Evolutionary conservation across 2,797 vertebrate species (phyloP), one percentile per base, ranked within the genome.

Genomic region (Discoglossus pictus): DNA sequence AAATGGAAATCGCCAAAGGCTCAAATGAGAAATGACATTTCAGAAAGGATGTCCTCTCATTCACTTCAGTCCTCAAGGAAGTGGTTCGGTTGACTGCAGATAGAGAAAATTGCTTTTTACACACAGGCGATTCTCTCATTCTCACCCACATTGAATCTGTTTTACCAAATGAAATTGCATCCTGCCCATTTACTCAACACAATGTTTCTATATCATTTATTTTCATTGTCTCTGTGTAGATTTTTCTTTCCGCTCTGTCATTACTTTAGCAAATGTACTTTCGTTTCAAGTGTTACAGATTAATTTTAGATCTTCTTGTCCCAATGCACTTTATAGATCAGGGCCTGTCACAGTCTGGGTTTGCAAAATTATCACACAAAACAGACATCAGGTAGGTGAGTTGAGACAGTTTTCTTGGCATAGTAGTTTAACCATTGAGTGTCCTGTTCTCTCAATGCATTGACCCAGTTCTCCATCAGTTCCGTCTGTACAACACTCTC

Each of bases 111-210:
- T 74, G 62, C 71, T 73, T 52, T 54, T 63, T 60, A 77, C 16
- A 74, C 62, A 74, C 59, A 78, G 77, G 74, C 72, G 75, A 73
- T 74, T 74, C 24, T 58, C 69, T 76, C 76, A 24, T 72, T 79
- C 69, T 73, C 68, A 40, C 61, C 48, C 69, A 46, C 40, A 50
- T 58, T 64, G 34, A 65, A 72, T 72, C 25, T 39, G 63, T 52
- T 52, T 75, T 67, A 68, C 44, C 65, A 63, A 54, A 75, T 55
- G 59, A 77, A 56, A 73, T 20, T 31, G 44, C 36, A 73, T 64
- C 61, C 68, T 64, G 60, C 50, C 68, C 58, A 64, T 64, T 71
- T 64, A 64, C 42, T 63, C 61, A 58, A 64, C 61, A 63, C 60
- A 35, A 36, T 16, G 46, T 18, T 56, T 58, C 61, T 21, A 50